Conservation (phyloP, 2,113 vertebrate species). For the Cynocephalus volans region DNA sequence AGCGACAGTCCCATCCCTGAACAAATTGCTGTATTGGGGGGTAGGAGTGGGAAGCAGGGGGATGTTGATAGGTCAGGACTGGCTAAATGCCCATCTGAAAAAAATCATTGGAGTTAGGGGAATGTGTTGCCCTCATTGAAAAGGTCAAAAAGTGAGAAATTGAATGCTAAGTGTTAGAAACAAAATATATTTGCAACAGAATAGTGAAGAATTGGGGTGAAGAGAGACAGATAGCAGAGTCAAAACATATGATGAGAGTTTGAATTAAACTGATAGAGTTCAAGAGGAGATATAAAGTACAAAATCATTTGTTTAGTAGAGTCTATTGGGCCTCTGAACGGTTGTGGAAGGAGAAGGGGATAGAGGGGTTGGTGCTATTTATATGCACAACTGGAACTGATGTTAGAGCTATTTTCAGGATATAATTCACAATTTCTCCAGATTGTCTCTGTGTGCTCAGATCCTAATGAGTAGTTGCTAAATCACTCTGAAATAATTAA, state of each 20-base stretch:
- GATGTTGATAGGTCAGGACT: too few species aligned
- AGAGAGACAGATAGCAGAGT: not conserved
- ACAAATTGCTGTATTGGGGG: not conserved
- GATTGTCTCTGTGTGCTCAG: not conserved
- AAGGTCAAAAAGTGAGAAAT: not conserved
- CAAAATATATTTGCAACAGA: not conserved
- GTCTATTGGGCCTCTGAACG: not conserved
- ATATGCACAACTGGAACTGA: not conserved
- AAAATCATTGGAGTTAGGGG: not conserved
- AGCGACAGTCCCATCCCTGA: not conserved
- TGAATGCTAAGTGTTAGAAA: not conserved
- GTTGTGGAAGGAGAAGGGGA: not conserved
- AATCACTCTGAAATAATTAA: slow-evolving; percentile 65
- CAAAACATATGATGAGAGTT: not conserved
- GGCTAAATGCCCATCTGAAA: not conserved
- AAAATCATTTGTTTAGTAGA: not conserved
- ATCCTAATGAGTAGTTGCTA: slow-evolving; percentile 51
- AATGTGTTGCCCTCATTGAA: not conserved
- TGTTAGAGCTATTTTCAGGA: slow-evolving; percentile 49
- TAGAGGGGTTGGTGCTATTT: not conserved
- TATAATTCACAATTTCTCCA: slow-evolving; percentile 11
- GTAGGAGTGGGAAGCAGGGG: fast-evolving
- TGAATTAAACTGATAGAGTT: slow-evolving; percentile 29
- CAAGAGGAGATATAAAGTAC: slow-evolving; percentile 16
- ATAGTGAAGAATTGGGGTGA: not conserved